phyloP scores from a whole-genome alignment of 2,113 vertebrate genomes.

The Boleophthalmus pectinirostris region DNA sequence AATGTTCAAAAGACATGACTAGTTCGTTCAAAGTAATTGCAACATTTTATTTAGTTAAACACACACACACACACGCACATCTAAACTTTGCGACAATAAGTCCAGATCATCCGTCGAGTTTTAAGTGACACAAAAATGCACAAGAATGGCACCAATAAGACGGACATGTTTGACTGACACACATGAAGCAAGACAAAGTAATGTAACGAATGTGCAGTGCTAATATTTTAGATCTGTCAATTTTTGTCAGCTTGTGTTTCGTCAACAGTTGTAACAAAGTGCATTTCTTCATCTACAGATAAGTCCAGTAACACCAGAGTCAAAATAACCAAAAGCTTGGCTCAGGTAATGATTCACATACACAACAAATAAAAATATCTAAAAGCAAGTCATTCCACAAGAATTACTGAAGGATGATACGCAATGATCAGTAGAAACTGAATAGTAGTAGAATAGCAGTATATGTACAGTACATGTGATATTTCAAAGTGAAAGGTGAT shows the following conservation, averaged over 20 bases:
- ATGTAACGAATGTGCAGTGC: conserved; percentile 38
- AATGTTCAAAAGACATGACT: neutral
- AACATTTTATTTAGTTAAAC: conserved; percentile 70
- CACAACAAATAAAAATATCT: conserved; percentile 49
- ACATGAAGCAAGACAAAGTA: conserved; percentile 61
- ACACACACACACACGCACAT: conserved; percentile 51
- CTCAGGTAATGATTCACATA: conserved; percentile 55
- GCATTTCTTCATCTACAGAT: conserved; percentile 29
- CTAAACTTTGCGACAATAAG: conserved; percentile 66
- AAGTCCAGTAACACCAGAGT: conserved; percentile 5
- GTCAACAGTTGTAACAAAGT: conserved; percentile 39
- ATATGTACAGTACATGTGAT: conserved; percentile 68
- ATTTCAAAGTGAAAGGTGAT: conserved; percentile 23
- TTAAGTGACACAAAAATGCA: conserved; percentile 73
- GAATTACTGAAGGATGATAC: conserved; percentile 36
- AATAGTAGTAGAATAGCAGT: conserved; percentile 41
- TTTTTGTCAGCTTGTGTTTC: conserved; percentile 20
- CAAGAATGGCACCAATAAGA: conserved; percentile 77
- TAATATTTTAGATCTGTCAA: conserved; percentile 27
- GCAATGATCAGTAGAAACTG: conserved; percentile 58
- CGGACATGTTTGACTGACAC: conserved; percentile 60
- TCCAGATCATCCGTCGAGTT: conserved; percentile 48
- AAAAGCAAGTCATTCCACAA: conserved; percentile 54
- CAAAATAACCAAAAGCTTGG: conserved; percentile 23
- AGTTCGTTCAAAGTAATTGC: conserved; percentile 35